phyloP scores from a whole-genome alignment of 2,113 vertebrate genomes.

The Thomomys bottae region DNA sequence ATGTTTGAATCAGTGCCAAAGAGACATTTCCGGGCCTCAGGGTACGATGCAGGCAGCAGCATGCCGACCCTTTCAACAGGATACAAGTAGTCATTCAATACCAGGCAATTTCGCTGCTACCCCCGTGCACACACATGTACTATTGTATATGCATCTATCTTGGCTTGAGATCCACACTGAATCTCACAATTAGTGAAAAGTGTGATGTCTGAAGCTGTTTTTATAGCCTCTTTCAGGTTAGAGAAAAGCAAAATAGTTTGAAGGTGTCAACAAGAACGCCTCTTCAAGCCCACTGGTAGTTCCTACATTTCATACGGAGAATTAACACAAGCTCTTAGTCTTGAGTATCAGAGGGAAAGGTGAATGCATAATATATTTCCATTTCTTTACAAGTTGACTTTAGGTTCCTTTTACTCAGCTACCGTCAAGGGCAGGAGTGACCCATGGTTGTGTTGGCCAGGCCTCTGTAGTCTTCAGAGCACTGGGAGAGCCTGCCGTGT shows the following conservation, averaged over 20 bases:
- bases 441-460: neutral
- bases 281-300: neutral
- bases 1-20: neutral
- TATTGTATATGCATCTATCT: neutral
- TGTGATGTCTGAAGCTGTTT: neutral
- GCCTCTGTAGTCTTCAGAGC: neutral
- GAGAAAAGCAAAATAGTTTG: neutral
- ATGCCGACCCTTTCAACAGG: neutral
- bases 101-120: neutral
- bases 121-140: no score
- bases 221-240: neutral
- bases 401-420: neutral
- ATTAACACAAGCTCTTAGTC: neutral
- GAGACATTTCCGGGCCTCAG: neutral
- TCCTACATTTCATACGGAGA: neutral
- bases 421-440: neutral
- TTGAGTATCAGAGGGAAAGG: fast-evolving
- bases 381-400: neutral
- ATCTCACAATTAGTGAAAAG: neutral
- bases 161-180: conserved; percentile 15
- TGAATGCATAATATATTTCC: neutral
- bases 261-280: conserved; percentile 9
- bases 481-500: neutral
- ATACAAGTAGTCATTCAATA: neutral
- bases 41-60: neutral